Conservation (phyloP, 2,113 vertebrate species). For the Egretta garzetta region DNA sequence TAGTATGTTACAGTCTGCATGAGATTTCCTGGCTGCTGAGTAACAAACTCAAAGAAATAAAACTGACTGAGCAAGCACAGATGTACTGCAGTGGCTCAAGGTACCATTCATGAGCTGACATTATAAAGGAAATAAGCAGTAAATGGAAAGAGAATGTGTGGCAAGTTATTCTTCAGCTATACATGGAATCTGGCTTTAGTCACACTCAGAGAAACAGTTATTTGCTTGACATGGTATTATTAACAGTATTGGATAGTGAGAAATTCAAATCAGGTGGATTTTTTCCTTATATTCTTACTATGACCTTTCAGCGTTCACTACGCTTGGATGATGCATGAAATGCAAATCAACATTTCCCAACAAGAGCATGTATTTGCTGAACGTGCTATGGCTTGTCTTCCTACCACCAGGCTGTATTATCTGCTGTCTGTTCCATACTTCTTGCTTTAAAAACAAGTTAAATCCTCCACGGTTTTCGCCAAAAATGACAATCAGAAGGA, state of each 20-base stretch:
- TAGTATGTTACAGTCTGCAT: neutral
- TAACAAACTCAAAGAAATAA: neutral
- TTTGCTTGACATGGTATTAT: neutral
- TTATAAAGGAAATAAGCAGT: neutral
- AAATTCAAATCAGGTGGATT: conserved; percentile 19
- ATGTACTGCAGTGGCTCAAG: neutral
- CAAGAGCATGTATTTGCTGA: neutral
- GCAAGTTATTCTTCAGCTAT: neutral
- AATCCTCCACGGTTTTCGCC: neutral
- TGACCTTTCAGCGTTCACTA: conserved; percentile 14
- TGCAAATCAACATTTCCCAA: neutral
- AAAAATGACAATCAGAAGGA: neutral
- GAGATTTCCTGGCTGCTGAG: neutral
- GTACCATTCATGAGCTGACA: neutral
- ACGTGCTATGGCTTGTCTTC: neutral
- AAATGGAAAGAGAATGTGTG: neutral
- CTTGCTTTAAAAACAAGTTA: neutral
- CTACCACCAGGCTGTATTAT: neutral
- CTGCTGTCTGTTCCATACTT: neutral
- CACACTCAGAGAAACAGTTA: neutral
- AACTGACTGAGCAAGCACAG: neutral
- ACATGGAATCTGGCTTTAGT: neutral
- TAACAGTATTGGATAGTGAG: neutral
- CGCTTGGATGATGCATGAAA: conserved; percentile 13
- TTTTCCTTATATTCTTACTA: neutral